Evolutionary conservation across 2,888 invertebrate species (phyloP), one percentile per base, ranked within the genome.

Genomic region (Coleophora deauratella): DNA sequence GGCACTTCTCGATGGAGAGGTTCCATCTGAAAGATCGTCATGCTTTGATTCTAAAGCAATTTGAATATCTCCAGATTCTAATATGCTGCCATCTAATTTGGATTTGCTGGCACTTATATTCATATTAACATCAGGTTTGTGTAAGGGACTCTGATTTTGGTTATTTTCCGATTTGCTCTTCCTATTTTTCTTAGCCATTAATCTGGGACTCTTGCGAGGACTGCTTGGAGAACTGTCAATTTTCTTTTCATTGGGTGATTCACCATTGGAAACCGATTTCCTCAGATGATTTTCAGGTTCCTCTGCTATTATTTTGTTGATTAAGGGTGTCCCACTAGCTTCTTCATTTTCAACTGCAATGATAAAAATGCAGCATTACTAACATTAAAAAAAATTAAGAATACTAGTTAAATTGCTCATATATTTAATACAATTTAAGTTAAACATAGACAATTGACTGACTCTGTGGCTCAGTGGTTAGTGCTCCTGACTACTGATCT

Each of bases 291-390:
- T 50, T 52, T 76, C 73, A 39, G 62, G 48, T 59, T 78, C 77
- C 54, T 80, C 79, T 37, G 48, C 38, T 37, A 79, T 78, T 1
- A 62, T 44, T 55, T 69, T 66, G 32, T 55, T 54, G 12, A 58
- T 55, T 42, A 49, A 42, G 34, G 56, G 51, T 44, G 63, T 62
- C 39, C 50, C 58, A 31, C 39, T 42, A 34, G 41, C 39, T 31
- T 10, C 47, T 52, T 33, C 42, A 37, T 30, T 40, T 35, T 70
- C 68, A 50, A 41, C 62, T 70, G 59, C 35, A 66, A 66, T 32
- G 30, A 36, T 33, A 31, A 31, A 38, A 31, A 33, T 32, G 33
- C 35, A 27, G 38, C 47, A 54, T 43, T 11, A 30, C 38, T 11
- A 44, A 28, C 21, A 33, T 21, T 10, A 12, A 41, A 39, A 12